Evolutionary conservation across 2,888 invertebrate species (phyloP).

Genomic region (Orgyia antiqua): DNA sequence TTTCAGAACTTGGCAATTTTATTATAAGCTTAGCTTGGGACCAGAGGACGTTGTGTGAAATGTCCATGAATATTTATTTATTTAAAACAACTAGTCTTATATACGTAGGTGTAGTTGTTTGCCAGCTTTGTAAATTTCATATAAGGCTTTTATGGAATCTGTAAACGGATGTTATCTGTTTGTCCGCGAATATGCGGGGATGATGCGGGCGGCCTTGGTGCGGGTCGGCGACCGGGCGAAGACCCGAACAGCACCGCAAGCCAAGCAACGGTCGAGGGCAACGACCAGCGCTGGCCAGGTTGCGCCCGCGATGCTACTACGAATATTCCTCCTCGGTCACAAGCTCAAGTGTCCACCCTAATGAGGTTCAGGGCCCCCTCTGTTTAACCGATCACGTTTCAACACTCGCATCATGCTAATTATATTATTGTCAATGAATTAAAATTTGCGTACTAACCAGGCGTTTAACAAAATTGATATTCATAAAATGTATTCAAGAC

Average conservation of each 20-base stretch:
- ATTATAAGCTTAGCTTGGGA: too few relatives aligned
- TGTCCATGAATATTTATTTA: too few relatives aligned
- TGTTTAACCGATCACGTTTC: conserved; percentile 16
- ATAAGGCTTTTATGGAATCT: conserved; percentile 41
- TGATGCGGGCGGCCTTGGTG: conserved; percentile 74
- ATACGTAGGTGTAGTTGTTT: too few relatives aligned
- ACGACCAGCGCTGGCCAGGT: conserved; percentile 61
- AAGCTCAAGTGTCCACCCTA: conserved; percentile 31
- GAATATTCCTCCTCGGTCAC: conserved; percentile 49
- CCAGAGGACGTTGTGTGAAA: too few relatives aligned
- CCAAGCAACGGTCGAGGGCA: conserved; percentile 76
- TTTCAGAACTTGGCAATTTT: too few relatives aligned
- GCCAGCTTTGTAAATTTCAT: too few relatives aligned
- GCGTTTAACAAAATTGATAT: background rate
- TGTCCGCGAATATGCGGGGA: conserved; percentile 59
- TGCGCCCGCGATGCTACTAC: conserved; percentile 48
- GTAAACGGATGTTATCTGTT: conserved; percentile 58
- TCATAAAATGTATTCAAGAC: background rate
- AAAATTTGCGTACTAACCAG: conserved; percentile 4
- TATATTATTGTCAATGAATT: conserved; percentile 20
- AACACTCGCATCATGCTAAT: conserved; percentile 18
- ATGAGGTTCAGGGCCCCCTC: conserved; percentile 24
- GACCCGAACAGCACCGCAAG: conserved; percentile 73
- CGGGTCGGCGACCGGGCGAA: conserved; percentile 77
- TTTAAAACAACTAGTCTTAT: too few relatives aligned